Conservation (phyloP, 2,888 invertebrate species). For the Leptothorax acervorum region DNA sequence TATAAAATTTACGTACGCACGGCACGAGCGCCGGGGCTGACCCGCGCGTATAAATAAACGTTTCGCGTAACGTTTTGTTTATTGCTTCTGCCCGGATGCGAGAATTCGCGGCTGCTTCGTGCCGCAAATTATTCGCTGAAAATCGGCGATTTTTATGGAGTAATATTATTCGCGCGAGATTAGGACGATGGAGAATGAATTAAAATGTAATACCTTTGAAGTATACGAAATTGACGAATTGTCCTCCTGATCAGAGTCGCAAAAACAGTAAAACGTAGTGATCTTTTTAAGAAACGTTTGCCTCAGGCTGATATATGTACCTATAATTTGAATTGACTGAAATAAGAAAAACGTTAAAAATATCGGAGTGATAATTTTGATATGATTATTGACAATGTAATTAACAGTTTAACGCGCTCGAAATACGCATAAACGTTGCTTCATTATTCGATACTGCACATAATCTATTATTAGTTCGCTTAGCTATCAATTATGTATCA, state of each 20-base stretch:
- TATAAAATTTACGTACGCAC: constrained; percentile 14
- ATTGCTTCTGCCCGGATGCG: constrained; percentile 39
- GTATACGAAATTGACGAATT: neutral
- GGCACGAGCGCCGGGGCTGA: constrained; percentile 4
- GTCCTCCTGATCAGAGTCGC: neutral
- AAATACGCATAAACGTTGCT: neutral
- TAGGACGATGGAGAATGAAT: neutral
- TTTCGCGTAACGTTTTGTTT: constrained; percentile 62
- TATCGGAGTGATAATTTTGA: neutral
- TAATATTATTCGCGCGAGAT: neutral
- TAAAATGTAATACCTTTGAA: neutral
- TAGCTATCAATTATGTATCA: neutral
- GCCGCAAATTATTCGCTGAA: neutral
- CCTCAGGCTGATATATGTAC: too few relatives aligned
- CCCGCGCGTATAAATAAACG: constrained; percentile 64
- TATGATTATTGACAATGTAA: neutral
- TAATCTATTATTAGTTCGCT: neutral
- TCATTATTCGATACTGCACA: neutral
- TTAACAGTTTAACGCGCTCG: neutral
- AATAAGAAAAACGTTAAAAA: neutral
- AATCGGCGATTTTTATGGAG: neutral
- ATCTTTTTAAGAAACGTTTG: neutral
- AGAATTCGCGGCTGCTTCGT: neutral
- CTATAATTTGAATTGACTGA: neutral
- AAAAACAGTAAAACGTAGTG: neutral